Evolutionary conservation across 1,140 invertebrate species (phyloP).

Genomic region (Polyergus mexicanus): DNA sequence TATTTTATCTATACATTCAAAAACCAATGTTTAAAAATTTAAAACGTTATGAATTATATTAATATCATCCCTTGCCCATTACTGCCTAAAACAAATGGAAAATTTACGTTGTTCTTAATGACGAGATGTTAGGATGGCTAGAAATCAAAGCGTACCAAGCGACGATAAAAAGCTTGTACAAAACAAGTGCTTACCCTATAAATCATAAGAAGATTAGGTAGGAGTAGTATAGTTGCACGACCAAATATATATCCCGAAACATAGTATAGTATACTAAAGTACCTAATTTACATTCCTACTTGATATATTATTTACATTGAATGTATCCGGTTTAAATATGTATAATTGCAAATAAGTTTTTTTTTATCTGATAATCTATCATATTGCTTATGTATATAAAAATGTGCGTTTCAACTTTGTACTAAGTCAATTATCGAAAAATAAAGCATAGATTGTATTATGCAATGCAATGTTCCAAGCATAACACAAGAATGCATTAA

Average conservation of each 20-base stretch:
- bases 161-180: conserved; percentile 74
- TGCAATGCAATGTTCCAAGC: conserved; percentile 2
- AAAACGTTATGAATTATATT: not conserved
- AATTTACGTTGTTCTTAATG: conserved; percentile 29
- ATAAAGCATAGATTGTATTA: conserved; percentile 23
- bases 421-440: conserved; percentile 14
- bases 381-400: not conserved
- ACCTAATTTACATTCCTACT: conserved; percentile 5
- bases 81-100: not conserved
- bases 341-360: conserved; percentile 38
- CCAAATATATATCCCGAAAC: conserved; percentile 80
- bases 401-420: conserved; percentile 8
- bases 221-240: conserved; percentile 80
- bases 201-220: conserved; percentile 83
- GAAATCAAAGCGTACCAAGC: conserved; percentile 60
- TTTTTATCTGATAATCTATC: not conserved
- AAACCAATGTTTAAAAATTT: not conserved
- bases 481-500: conserved; percentile 40
- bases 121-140: conserved; percentile 28
- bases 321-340: conserved; percentile 32
- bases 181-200: conserved; percentile 85
- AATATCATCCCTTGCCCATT: not conserved
- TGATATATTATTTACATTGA: not conserved
- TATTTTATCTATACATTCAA: not conserved
- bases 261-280: not conserved